A percentile compares a stretch with the other conserved stretches of the same genome.
These are phyloP conservation scores for Yponomeuta malinellus DNA, from an alignment of 2,888 invertebrate genomes.

Conservation along the genomic window DNA sequence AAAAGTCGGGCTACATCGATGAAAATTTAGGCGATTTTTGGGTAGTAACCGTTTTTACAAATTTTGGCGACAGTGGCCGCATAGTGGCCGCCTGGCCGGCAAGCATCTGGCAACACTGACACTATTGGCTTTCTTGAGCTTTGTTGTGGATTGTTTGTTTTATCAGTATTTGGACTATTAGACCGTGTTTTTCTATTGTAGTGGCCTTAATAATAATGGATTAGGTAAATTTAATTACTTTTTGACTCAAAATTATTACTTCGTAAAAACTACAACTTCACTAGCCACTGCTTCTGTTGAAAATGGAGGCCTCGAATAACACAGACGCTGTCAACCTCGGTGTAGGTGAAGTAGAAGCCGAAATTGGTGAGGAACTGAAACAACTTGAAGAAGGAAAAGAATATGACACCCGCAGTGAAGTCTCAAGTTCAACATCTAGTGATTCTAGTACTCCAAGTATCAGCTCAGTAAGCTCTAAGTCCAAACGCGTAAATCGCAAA, in stretches of 20 bases:
- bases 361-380: constrained; percentile 88
- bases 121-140: background rate
- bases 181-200: background rate
- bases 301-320: constrained; percentile 72
- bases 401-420: constrained; percentile 92
- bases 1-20: too few species aligned
- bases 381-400: constrained; percentile 83
- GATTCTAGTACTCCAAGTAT: constrained; percentile 84
- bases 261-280: background rate
- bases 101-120: too few species aligned
- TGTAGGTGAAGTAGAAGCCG: constrained; percentile 80
- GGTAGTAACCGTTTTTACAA: too few species aligned
- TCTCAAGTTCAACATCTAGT: constrained; percentile 87
- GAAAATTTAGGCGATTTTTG: too few species aligned
- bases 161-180: background rate
- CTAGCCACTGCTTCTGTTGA: constrained; percentile 20
- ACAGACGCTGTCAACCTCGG: constrained; percentile 80
- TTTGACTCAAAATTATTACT: background rate
- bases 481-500: constrained; percentile 76
- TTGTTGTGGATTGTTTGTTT: background rate
- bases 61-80: too few species aligned
- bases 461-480: constrained; percentile 84
- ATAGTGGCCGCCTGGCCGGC: too few species aligned
- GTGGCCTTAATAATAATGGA: background rate
- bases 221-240: background rate